Evolutionary conservation across 2,888 invertebrate genomes (phyloP), one percentile per base, ranked within the genome.

Genomic region (Notodonta ziczac): DNA sequence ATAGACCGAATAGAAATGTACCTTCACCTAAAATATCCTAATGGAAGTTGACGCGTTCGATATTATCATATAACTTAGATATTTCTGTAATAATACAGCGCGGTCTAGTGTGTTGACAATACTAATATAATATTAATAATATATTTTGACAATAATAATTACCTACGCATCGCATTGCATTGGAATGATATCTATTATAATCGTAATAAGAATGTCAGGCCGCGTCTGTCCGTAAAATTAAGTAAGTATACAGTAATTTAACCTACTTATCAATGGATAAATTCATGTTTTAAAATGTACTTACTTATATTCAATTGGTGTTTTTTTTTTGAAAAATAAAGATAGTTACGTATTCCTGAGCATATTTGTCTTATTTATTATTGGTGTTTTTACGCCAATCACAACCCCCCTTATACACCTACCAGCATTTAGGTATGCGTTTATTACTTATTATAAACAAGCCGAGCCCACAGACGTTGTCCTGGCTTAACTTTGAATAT

Each of bases 271-370:
- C 79, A 77, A 71, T 85, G 83, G 61, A 69, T 69, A 82, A 82
- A 82, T 85, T 84, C 88, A 90, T 85, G 86, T 90, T 87, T 87
- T 86, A 86, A 87, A 86, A 84, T 88, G 88, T 90, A 86, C 91
- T 90, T 90, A 86, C 91, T 90, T 88, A 4, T 35, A 6, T 35
- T 35, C 1, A 35, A 88, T 91, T 90, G 89, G 88, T 91, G 91
- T 81, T 89, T 91, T 90, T 86, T 88, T 89, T 87, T 75, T 54
- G 83, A 75, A 62, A 87, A 93, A 92, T 91, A 93, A 92, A 93
- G 83, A 88, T 91, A 92, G 90, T 89, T 89, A 90, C 87, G 81
- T 90, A 91, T 84, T 92, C 90, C 91, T 86, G 91, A 90, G 90
- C 91, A 92, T 74, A 87, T 77, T 85, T 76, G 77, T 81, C 84